Conservation (phyloP, 2,797 vertebrate genomes). For the Tokudaia tokunoshimensis region DNA sequence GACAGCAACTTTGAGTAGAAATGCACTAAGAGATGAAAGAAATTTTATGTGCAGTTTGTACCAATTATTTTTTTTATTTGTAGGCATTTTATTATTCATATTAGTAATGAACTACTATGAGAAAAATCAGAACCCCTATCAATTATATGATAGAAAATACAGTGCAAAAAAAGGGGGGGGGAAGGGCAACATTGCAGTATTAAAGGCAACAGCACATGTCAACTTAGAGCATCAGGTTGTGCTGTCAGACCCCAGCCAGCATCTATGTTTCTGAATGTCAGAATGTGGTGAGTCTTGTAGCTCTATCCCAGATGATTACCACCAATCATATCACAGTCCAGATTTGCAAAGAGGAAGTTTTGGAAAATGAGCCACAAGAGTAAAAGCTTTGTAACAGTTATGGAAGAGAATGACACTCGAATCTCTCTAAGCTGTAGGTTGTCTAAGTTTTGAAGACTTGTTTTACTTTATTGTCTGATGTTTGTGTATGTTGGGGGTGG, state of each 20-base stretch:
- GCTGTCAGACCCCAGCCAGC: background rate
- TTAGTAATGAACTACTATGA: background rate
- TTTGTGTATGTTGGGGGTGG: too few relatives aligned
- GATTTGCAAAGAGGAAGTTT: background rate
- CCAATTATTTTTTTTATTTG: background rate
- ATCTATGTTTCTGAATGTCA: background rate
- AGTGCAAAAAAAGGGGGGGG: background rate
- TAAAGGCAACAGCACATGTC: background rate
- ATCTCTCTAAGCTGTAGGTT: background rate
- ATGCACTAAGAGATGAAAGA: background rate
- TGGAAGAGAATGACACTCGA: background rate
- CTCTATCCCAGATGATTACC: background rate
- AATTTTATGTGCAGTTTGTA: background rate
- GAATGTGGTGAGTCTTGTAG: too few relatives aligned
- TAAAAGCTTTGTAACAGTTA: background rate
- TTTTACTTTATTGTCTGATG: background rate
- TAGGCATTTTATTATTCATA: background rate
- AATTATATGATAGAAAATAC: background rate
- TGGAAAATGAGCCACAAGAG: background rate
- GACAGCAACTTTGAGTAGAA: background rate
- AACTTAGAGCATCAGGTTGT: background rate
- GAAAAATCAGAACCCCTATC: background rate
- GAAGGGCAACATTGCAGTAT: background rate
- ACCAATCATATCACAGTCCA: background rate
- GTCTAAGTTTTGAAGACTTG: background rate